These are phyloP conservation scores for Athalia rosae DNA, from an alignment of 2,888 invertebrate species.

Conservation along the genomic window DNA sequence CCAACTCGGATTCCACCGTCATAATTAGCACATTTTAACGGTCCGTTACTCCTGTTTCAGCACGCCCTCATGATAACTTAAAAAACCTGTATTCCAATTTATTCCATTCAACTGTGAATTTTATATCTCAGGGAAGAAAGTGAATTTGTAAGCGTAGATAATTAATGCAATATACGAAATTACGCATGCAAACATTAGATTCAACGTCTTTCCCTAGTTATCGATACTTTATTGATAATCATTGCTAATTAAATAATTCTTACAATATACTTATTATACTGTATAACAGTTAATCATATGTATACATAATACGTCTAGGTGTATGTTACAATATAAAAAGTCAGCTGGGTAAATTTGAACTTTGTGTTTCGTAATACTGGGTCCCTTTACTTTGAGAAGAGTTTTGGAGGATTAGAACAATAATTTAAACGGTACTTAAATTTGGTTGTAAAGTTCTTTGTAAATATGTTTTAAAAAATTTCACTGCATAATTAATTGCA, in stretches of 20 bases:
- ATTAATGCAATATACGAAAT: background rate
- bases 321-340: slow-evolving; percentile 41
- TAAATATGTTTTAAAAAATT: background rate
- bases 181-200: background rate
- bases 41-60: slow-evolving; percentile 30
- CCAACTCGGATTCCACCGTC: slow-evolving; percentile 11
- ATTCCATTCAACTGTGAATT: background rate
- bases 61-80: slow-evolving; percentile 4
- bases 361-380: slow-evolving; percentile 37
- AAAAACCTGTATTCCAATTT: slow-evolving; percentile 3
- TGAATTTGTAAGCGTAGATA: background rate
- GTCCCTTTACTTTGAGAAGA: slow-evolving; percentile 29
- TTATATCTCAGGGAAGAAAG: background rate
- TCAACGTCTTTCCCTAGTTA: background rate
- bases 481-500: background rate
- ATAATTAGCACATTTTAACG: slow-evolving; percentile 43
- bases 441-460: background rate
- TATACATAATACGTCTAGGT: slow-evolving; percentile 22
- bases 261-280: slow-evolving; percentile 11
- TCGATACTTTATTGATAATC: slow-evolving; percentile 20
- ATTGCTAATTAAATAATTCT: slow-evolving; percentile 26
- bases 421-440: background rate
- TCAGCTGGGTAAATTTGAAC: slow-evolving; percentile 34
- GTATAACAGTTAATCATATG: slow-evolving; percentile 25
- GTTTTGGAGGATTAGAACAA: slow-evolving; percentile 9